phyloP scores from a whole-genome alignment of 2,888 invertebrate genomes.

The Petrolisthes cinctipes region DNA sequence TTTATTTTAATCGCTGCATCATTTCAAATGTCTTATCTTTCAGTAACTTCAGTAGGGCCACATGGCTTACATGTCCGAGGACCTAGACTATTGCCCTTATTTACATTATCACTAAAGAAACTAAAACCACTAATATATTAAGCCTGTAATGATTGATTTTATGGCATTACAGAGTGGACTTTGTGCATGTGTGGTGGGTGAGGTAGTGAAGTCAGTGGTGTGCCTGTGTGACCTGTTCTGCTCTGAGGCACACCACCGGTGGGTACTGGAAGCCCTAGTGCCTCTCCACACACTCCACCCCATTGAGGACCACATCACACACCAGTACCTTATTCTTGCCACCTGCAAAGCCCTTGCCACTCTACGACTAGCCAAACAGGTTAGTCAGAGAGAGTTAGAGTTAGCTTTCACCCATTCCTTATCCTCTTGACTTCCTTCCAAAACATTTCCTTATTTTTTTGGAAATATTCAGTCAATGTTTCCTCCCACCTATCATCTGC shows the following conservation, averaged over 20 bases:
- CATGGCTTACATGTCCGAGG: too few species aligned
- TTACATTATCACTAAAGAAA: too few species aligned
- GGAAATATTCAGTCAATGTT: not conserved
- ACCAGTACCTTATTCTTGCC: constrained; percentile 79
- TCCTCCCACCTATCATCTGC: not conserved
- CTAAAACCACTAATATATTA: too few species aligned
- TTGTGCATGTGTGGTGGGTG: constrained; percentile 60
- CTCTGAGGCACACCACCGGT: constrained; percentile 82
- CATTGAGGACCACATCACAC: constrained; percentile 82
- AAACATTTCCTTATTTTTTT: not conserved
- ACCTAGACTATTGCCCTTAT: too few species aligned
- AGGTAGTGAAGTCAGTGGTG: constrained; percentile 60
- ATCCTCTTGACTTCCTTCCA: too few species aligned
- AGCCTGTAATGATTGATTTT: too few species aligned
- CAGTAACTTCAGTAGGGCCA: too few species aligned
- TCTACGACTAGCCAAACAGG: constrained; percentile 72
- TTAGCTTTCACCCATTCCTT: not conserved
- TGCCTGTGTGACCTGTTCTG: constrained; percentile 75
- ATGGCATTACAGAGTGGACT: constrained; percentile 50
- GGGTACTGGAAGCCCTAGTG: constrained; percentile 81
- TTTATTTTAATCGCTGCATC: too few species aligned
- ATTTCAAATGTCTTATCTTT: too few species aligned
- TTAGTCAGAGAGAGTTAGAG: not conserved
- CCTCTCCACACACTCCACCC: constrained; percentile 76
- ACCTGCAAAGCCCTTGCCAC: constrained; percentile 80